Evolutionary conservation across 2,888 invertebrate species (phyloP).

Genomic region (Tenthredo distinguenda): DNA sequence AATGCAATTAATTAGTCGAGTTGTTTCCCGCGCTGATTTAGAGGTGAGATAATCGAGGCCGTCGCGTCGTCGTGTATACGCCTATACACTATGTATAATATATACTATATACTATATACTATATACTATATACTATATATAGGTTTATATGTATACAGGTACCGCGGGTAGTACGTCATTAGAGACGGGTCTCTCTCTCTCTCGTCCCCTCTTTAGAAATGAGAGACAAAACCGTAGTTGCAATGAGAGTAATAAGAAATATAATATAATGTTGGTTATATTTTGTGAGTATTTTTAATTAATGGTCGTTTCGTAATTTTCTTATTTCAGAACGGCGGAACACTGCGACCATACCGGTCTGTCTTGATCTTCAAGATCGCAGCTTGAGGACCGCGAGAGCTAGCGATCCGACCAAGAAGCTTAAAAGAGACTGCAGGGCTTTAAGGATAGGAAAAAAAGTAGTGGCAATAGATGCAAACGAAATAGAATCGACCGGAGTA

Average conservation of each 20-base stretch:
- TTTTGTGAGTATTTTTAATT: constrained; percentile 32
- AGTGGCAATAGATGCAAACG: constrained; percentile 39
- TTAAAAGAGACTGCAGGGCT: neutral
- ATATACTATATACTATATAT: neutral
- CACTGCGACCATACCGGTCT: neutral
- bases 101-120: neutral
- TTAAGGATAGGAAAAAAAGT: neutral
- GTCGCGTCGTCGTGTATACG: neutral
- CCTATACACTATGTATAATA: neutral
- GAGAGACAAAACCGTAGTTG: constrained; percentile 2
- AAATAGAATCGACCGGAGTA: constrained; percentile 34
- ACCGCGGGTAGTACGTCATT: constrained; percentile 41
- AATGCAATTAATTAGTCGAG: constrained; percentile 40
- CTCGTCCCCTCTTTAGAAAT: constrained; percentile 5
- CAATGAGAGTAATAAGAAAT: constrained; percentile 21
- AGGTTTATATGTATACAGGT: neutral
- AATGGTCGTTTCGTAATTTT: constrained; percentile 25
- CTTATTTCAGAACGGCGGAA: constrained; percentile 38
- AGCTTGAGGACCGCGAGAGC: neutral
- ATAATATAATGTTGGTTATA: neutral
- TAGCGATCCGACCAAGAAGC: neutral
- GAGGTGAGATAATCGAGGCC: constrained; percentile 45
- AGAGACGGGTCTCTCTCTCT: constrained; percentile 16
- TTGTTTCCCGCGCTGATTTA: constrained; percentile 36
- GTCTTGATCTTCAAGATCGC: neutral